phyloP scores from a whole-genome alignment of 1,140 invertebrate species.

The Trichogramma pretiosum region DNA sequence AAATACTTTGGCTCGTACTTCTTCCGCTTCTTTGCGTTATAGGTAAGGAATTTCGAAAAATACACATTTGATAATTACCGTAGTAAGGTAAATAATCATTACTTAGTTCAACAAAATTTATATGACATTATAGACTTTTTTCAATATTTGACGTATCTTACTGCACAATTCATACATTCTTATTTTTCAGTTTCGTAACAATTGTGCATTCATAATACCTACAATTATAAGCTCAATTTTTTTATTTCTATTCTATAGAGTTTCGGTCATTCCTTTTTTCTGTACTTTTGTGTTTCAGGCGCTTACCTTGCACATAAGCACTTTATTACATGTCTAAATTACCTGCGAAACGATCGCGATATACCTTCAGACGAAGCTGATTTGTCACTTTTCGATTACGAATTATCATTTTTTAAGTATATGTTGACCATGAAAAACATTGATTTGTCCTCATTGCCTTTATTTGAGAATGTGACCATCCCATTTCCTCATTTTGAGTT shows the following conservation, averaged over 20 bases:
- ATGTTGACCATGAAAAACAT: slow-evolving; percentile 31
- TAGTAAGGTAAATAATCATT: too few relatives aligned
- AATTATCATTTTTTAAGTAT: slow-evolving; percentile 34
- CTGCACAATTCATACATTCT: too few relatives aligned
- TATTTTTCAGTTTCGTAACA: slow-evolving; percentile 8
- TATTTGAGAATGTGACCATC: slow-evolving; percentile 32
- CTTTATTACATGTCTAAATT: slow-evolving; percentile 37
- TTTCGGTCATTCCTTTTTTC: slow-evolving; percentile 31
- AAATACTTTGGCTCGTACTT: slow-evolving; percentile 32
- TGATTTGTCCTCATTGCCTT: slow-evolving; percentile 23
- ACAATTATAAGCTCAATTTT: too few relatives aligned
- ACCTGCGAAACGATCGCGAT: slow-evolving; percentile 35
- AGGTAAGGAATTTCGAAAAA: slow-evolving; percentile 28
- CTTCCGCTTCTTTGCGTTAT: slow-evolving; percentile 28
- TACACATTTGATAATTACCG: too few relatives aligned
- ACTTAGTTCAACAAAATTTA: too few relatives aligned
- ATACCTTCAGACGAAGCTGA: slow-evolving; percentile 32
- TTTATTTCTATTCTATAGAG: too few relatives aligned
- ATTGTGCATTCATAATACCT: background rate
- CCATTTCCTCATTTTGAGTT: slow-evolving; percentile 30
- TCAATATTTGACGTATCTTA: too few relatives aligned
- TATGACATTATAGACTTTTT: too few relatives aligned
- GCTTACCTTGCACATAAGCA: slow-evolving; percentile 38
- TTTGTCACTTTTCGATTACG: slow-evolving; percentile 28
- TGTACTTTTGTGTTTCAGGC: slow-evolving; percentile 45